Percentiles rank a stretch among this genome's conserved stretches.
phyloP scores from a whole-genome alignment of 2,888 invertebrate species.

The Augochlorella aurata region DNA sequence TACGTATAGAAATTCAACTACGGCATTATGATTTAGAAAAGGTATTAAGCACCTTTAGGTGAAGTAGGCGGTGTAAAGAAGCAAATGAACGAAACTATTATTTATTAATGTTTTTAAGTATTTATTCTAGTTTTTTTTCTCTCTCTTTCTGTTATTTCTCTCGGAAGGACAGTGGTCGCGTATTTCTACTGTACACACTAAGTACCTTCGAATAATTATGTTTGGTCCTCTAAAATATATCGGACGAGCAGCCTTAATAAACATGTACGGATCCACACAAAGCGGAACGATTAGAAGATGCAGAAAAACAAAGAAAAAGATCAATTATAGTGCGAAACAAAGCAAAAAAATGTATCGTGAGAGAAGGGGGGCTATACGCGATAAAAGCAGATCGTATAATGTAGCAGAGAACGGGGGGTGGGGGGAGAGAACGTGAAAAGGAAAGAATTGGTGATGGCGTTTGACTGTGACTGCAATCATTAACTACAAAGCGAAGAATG shows the following conservation, averaged over 20 bases:
- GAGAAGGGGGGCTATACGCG: slow-evolving; percentile 61
- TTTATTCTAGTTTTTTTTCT: slow-evolving; percentile 64
- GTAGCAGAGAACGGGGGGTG: neutral
- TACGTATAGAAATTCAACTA: slow-evolving; percentile 63
- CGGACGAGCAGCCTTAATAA: slow-evolving; percentile 79
- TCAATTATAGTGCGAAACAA: slow-evolving; percentile 54
- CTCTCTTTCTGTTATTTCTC: slow-evolving; percentile 55
- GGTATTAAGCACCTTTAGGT: slow-evolving; percentile 62
- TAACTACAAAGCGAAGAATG: slow-evolving; percentile 66
- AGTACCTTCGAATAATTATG: slow-evolving; percentile 69
- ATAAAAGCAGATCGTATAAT: slow-evolving; percentile 63
- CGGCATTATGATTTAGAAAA: slow-evolving; percentile 67
- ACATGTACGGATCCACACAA: slow-evolving; percentile 64
- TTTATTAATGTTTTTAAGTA: slow-evolving; percentile 74
- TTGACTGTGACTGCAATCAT: slow-evolving; percentile 82
- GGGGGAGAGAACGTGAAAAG: neutral
- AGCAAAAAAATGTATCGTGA: slow-evolving; percentile 24
- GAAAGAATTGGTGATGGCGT: slow-evolving; percentile 64
- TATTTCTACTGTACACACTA: slow-evolving; percentile 56
- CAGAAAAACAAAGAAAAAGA: slow-evolving; percentile 40
- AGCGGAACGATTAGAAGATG: slow-evolving; percentile 58
- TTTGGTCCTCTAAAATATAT: slow-evolving; percentile 79
- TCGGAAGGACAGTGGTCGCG: slow-evolving; percentile 53
- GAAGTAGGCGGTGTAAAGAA: slow-evolving; percentile 61
- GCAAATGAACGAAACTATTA: slow-evolving; percentile 69